phyloP scores from a whole-genome alignment of 2,113 vertebrate species.

The Camelus dromedarius region DNA sequence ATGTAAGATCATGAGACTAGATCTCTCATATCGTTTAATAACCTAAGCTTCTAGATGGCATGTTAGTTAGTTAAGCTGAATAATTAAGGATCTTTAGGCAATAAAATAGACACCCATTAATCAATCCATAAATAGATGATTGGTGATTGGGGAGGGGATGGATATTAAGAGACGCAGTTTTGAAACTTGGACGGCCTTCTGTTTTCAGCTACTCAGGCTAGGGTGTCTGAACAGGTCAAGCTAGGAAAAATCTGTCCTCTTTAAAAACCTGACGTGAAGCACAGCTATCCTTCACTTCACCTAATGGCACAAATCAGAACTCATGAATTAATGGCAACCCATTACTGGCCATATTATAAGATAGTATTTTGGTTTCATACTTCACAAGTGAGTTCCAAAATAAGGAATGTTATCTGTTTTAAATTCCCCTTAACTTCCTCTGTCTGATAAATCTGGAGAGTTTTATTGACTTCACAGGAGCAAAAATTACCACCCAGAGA shows the following conservation, averaged over 20 bases:
- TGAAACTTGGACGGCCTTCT: not conserved
- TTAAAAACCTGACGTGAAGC: not conserved
- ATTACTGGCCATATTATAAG: not conserved
- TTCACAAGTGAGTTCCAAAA: not conserved
- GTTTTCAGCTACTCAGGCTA: not conserved
- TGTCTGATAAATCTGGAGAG: conserved; percentile 81
- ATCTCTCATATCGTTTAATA: conserved; percentile 9
- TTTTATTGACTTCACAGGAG: conserved; percentile 81
- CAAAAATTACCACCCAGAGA: conserved; percentile 76
- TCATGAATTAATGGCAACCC: not conserved
- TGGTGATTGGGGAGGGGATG: not conserved
- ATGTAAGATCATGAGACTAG: not conserved
- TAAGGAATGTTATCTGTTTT: conserved; percentile 14
- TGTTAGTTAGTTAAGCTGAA: not conserved
- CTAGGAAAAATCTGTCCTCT: not conserved
- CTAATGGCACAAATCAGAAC: not conserved
- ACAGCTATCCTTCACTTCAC: not conserved
- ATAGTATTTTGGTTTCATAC: not conserved
- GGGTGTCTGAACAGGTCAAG: not conserved
- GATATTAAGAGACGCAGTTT: not conserved
- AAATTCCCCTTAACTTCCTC: not conserved
- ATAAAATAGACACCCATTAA: conserved; percentile 32
- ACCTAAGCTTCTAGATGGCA: not conserved
- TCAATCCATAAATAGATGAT: conserved; percentile 22
- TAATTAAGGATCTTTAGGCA: conserved; percentile 23